Evolutionary conservation across 2,113 vertebrate species (phyloP), one percentile per base, ranked within the genome.

Genomic region (Scomber scombrus): DNA sequence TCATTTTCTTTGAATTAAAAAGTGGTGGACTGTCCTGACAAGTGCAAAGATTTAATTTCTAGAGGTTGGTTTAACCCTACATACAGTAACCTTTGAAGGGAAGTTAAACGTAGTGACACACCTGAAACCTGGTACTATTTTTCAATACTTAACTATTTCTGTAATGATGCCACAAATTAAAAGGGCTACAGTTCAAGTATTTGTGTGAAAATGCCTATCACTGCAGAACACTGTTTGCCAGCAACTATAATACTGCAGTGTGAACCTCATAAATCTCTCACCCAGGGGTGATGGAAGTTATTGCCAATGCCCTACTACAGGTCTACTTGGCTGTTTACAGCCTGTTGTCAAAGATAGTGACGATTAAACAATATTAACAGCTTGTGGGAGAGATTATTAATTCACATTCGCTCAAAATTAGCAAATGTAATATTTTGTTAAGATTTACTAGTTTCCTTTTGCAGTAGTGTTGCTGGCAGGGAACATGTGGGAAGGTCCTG

Each of bases 261-360:
- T 65, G 21, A 60, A 61, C 71, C 65, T 75, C 65, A 66, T 62
- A 46, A 71, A 81, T 85, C 47, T 62, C 47, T 68, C 23, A 73
- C 43, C 78, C 81, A 7, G 45, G 64, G 62, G 74, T 55, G 54
- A 49, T 54, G 6, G 18, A 9, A 55, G 54, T 45, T 57, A 71
- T 71, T 82, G 75, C 71, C 75, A 79, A 71, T 56, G 43, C 70
- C 60, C 49, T 58, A 50, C 26, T 60, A 79, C 75, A 75, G 80
- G 65, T 74, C 58, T 46, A 12, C 21, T 61, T 18, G 13, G 14
- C 43, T 63, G 71, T 71, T 79, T 68, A 68, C 55, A 63, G 75
- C 51, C 6, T 54, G 58, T 11, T 63, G 63, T 69, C 65, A 57
- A 29, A 73, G 73, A 85, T 78, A 81, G 74, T 55, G 64, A 34